Percentiles rank a stretch among this genome's conserved stretches.
Evolutionary conservation across 2,797 vertebrate genomes (phyloP).

Genomic region (Myotis findleyi): DNA sequence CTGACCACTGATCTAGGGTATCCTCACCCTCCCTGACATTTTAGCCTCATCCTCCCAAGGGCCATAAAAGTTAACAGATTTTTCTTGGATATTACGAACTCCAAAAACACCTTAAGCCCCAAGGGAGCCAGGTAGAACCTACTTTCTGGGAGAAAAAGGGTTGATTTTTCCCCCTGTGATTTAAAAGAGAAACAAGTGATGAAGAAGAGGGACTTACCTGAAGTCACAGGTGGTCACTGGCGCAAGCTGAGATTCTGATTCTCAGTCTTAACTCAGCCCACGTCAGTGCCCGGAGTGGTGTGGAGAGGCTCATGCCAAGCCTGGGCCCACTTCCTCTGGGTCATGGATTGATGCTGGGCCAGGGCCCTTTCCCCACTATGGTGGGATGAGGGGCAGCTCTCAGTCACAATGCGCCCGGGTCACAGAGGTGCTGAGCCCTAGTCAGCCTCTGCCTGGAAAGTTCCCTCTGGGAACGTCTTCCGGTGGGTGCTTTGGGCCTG

Average conservation of each 20-base stretch:
- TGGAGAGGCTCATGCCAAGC: background rate
- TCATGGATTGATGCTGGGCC: background rate
- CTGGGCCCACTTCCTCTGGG: background rate
- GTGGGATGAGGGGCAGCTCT: constrained; percentile 9
- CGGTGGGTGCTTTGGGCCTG: constrained; percentile 47
- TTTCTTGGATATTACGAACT: constrained; percentile 32
- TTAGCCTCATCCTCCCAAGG: background rate
- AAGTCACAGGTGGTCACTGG: background rate
- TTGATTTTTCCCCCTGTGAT: background rate
- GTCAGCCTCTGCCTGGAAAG: constrained; percentile 45
- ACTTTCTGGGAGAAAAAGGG: background rate
- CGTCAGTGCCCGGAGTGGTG: background rate
- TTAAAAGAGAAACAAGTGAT: constrained; percentile 38
- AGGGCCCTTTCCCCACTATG: background rate
- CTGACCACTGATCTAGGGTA: background rate
- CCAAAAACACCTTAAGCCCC: background rate
- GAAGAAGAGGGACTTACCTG: background rate
- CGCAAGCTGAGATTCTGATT: background rate
- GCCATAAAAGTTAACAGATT: background rate
- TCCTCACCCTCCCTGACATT: background rate
- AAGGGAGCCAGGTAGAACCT: background rate
- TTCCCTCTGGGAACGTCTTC: constrained; percentile 59
- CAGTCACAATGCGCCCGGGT: constrained; percentile 82
- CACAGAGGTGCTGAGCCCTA: constrained; percentile 71
- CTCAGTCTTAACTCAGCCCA: background rate